Base-by-base conservation (phyloP, 2,888 invertebrate genomes). In the Gandaritis pyraliata region DNA sequence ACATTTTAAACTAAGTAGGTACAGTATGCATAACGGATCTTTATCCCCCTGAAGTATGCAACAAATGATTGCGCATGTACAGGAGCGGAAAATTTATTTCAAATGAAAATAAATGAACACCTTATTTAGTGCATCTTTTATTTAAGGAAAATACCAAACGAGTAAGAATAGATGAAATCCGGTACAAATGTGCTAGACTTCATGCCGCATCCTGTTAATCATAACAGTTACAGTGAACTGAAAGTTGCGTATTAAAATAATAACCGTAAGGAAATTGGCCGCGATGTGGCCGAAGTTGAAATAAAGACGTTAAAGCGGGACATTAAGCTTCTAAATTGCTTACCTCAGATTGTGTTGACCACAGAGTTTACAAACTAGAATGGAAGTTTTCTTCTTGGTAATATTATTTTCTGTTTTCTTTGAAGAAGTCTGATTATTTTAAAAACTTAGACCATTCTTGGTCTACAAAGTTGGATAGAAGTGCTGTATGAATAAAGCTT, bases 231-330 rank as follows among this genome's bases (percentile, higher is more conserved):
- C 58, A 61, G 67, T 55, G 60, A 71, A 64, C 67, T 64, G 23
- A 66, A 66, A 70, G 65, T 69, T 69, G 67, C 64, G 67, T 66
- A 71, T 67, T 73, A 72, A 68, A 71, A 73, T 73, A 72, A 72
- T 72, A 73, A 65, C 57, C 77, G 79, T 85, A 78, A 77, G 83
- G 80, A 83, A 86, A 88, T 86, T 84, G 86, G 80, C 87, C 84
- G 77, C 77, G 76, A 86, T 82, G 86, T 87, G 85, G 84, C 78
- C 78, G 73, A 84, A 88, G 82, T 87, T 88, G 73, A 82, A 82
- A 80, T 84, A 80, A 82, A 77, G 75, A 79, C 76, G 79, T 87
- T 84, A 83, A 78, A 81, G 80, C 80, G 50, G 48, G 61, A 56
- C 59, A 59, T 60, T 59, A 47, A 48, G 64, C 53, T 56, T 53